Evolutionary conservation across 2,888 invertebrate species (phyloP), one percentile per base, ranked within the genome.

Genomic region (Pelosia muscerda): DNA sequence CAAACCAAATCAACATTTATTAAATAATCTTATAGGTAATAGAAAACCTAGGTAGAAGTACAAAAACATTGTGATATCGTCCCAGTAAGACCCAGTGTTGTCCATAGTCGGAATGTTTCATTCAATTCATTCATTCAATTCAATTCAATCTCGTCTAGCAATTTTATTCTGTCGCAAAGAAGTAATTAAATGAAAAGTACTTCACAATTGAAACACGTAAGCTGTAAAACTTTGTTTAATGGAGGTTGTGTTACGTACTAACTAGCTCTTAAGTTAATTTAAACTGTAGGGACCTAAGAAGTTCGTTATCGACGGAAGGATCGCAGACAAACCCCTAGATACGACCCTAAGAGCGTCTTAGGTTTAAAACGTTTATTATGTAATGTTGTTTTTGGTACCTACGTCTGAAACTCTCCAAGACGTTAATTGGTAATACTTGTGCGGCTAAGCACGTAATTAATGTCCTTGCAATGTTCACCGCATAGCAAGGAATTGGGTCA

Each of bases 221-320:
- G 5, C 0, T 56, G 1, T 31, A 55, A 15, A 10, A 23, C 34
- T 34, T 34, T 22, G 22, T 58, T 58, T 34, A 13, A 15, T 23
- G 22, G 13, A 13, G 8, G 22, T 34, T 34, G 6, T n/a, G 8
- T 38, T 13, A n/a, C 60, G 13, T 59, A 63, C 49, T 70, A 72
- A 23, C 56, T 66, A 66, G 49, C 38, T 60, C 28, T 42, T n/a
- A 49, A 73, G 77, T 75, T 59, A 62, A 19, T 13, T 68, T 56
- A 69, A 63, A 66, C 69, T 66, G 63, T 70, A 61, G 38, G 62
- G 70, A 68, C 56, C 65, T 54, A 64, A 60, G 42, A 64, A 78
- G 63, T 67, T 68, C 65, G 34, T 64, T 26, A 64, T 13, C 22
- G 42, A 49, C 49, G 57, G 57, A 57, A 57, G 63, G 11, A 25